Conservation (phyloP, 30 jellyfish, hydroid and myxozoan species). For the Sanderia malayensis region DNA sequence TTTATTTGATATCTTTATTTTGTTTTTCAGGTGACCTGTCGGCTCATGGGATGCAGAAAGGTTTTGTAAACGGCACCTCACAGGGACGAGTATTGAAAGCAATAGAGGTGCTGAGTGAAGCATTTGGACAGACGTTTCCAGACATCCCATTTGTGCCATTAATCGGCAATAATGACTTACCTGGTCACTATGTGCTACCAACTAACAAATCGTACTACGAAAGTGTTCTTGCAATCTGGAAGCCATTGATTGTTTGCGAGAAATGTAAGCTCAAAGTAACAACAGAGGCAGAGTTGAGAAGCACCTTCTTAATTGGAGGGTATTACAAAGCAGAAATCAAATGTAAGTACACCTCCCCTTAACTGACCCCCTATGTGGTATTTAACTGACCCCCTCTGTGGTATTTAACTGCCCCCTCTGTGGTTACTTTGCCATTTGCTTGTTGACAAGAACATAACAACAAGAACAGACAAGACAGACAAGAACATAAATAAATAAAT, state of each 20-base stretch:
- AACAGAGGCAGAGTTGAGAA: slow-evolving; percentile 41
- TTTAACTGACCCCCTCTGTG: too few species aligned
- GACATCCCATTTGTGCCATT: slow-evolving; percentile 43
- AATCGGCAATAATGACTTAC: slow-evolving; percentile 65
- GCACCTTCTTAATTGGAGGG: slow-evolving; percentile 65
- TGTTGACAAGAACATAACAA: too few species aligned
- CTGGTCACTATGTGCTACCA: slow-evolving; percentile 56
- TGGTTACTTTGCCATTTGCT: too few species aligned
- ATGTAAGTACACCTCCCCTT: slow-evolving; percentile 10
- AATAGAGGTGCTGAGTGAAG: slow-evolving; percentile 10
- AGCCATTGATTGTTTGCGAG: slow-evolving; percentile 47
- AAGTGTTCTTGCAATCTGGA: slow-evolving; percentile 37
- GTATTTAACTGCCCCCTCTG: too few species aligned
- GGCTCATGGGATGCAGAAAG: slow-evolving; percentile 43
- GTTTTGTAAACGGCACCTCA: slow-evolving; percentile 4
- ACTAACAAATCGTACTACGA: slow-evolving; percentile 22
- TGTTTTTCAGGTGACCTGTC: slow-evolving; percentile 54
- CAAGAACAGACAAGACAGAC: too few species aligned
- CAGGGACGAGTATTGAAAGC: slow-evolving; percentile 22
- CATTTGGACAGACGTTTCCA: slow-evolving; percentile 9
- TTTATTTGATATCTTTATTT: too few species aligned
- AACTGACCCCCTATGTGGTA: too few species aligned
- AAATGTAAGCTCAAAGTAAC: slow-evolving; percentile 40
- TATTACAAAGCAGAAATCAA: slow-evolving; percentile 46
- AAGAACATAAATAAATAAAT: too few species aligned